These are phyloP conservation scores for Odontocolon sp. DNA, from an alignment of 2,888 invertebrate genomes.

Conservation along the genomic window DNA sequence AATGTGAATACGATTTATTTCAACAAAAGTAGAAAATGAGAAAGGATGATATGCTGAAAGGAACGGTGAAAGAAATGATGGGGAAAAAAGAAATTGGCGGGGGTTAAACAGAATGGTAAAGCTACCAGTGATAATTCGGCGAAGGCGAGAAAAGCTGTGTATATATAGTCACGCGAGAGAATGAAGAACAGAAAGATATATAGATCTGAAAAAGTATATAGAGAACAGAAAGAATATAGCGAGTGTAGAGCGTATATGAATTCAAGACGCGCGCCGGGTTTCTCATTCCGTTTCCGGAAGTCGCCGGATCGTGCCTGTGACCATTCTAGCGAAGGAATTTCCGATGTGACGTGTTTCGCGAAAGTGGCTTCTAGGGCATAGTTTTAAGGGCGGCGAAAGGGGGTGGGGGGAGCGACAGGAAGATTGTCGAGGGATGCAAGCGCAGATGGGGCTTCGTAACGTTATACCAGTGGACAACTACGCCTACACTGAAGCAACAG, in stretches of 20 bases:
- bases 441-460: not conserved
- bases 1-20: constrained; percentile 29
- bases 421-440: not conserved
- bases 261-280: not conserved
- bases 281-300: constrained; percentile 36
- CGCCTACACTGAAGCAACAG: not conserved
- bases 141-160: constrained; percentile 32
- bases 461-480: not conserved
- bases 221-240: too few relatives aligned
- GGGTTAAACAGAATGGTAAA: not conserved
- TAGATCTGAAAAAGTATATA: too few relatives aligned
- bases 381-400: not conserved
- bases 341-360: constrained; percentile 47
- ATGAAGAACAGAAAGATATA: constrained; percentile 2
- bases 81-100: not conserved
- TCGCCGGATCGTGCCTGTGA: not conserved
- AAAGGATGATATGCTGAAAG: not conserved
- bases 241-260: constrained; percentile 2
- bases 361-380: not conserved
- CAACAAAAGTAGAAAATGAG: not conserved
- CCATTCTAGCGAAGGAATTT: constrained; percentile 53
- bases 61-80: not conserved
- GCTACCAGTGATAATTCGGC: constrained; percentile 36
- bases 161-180: constrained; percentile 47
- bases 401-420: not conserved